Evolutionary conservation across 35 echinoderm and acorn worm species (phyloP).

Genomic region (Lytechinus variegatus): DNA sequence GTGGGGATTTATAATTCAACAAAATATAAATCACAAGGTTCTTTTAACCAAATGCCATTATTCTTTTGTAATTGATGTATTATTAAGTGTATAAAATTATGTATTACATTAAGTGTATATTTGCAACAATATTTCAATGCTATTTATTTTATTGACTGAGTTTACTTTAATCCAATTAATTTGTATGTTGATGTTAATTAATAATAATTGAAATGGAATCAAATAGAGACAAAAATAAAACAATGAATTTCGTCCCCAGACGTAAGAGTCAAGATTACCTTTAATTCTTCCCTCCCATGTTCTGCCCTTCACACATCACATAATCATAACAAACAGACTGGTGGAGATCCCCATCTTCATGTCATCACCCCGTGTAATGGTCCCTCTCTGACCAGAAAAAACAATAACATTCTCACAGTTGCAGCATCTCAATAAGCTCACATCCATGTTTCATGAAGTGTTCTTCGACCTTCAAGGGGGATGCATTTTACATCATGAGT

Average conservation of each 20-base stretch:
- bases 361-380: background rate
- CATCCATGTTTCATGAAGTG: background rate
- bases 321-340: background rate
- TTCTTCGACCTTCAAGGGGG: background rate
- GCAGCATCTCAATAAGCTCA: background rate
- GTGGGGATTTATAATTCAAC: too few species aligned
- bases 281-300: background rate
- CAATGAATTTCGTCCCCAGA: background rate
- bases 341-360: background rate
- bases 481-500: background rate
- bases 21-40: too few species aligned
- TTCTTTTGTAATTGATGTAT: too few species aligned
- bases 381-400: background rate
- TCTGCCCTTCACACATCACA: background rate
- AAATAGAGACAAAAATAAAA: too few species aligned
- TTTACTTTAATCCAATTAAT: too few species aligned
- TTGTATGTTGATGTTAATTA: too few species aligned
- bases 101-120: too few species aligned
- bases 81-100: too few species aligned
- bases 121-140: too few species aligned
- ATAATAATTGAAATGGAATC: too few species aligned
- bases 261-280: background rate
- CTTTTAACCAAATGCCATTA: too few species aligned
- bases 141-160: too few species aligned
- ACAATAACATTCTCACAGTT: constrained; percentile 19